phyloP scores from a whole-genome alignment of 37 sponge, comb jelly and placozoan genomes.

The Corticium candelabrum region DNA sequence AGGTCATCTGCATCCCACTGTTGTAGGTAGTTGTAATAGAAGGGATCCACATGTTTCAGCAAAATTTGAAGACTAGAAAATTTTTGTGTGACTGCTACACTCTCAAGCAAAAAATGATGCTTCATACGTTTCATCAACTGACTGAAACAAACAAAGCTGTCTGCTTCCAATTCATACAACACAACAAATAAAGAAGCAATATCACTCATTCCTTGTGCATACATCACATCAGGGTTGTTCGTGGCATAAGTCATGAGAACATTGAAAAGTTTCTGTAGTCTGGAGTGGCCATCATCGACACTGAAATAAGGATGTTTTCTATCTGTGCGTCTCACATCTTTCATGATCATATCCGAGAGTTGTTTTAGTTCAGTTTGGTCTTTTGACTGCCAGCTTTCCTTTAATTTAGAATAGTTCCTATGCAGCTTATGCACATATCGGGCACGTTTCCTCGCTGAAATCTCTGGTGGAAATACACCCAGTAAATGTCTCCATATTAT shows the following conservation, averaged over 20 bases:
- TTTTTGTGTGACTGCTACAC: neutral
- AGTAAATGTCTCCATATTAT: neutral
- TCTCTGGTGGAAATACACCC: neutral
- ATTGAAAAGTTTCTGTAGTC: neutral
- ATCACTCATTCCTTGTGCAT: neutral
- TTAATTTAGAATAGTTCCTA: neutral
- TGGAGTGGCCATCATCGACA: neutral
- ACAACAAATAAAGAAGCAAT: neutral
- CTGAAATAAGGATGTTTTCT: neutral
- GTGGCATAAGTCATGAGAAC: neutral
- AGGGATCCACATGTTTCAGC: neutral
- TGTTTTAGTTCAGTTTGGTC: neutral
- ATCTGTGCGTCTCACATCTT: slow-evolving; percentile 1
- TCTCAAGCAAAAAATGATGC: neutral
- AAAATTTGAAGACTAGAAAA: neutral
- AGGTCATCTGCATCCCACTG: neutral
- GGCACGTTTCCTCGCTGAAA: neutral
- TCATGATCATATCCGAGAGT: neutral
- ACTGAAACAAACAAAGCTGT: neutral
- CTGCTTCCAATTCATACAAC: neutral
- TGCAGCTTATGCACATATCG: neutral
- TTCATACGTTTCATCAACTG: neutral
- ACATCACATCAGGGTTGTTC: neutral
- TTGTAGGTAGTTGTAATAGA: neutral
- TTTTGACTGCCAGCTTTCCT: neutral